Base-by-base conservation (phyloP, 2,888 invertebrate genomes). In the Dicyrtoma fusca region DNA sequence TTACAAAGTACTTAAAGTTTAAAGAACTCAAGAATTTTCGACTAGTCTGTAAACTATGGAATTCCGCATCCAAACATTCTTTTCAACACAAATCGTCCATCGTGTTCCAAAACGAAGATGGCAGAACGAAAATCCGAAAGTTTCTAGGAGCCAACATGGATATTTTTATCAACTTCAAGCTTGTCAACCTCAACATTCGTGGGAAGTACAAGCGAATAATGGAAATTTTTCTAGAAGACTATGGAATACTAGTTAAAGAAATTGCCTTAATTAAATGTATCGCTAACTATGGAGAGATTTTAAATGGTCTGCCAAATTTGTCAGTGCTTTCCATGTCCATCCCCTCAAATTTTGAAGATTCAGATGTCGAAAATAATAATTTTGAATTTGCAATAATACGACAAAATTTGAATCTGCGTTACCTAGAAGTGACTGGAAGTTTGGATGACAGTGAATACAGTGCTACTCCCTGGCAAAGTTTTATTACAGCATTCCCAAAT, bases 401-500 rank as follows among this genome's bases (percentile, higher is more conserved):
- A 2, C 14, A n/a, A 3, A 66, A 66, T 13, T 17, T 26, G 10
- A 26, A 66, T 19, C 17, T 68, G 3, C 13, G 17, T 23, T 68
- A 44, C 21, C 44, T 68, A 21, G 68, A 68, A 57, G 25, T 68
- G 2, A 68, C 68, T 57, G 68, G 68, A 44, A 44, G 57, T 8
- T 42, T 51, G 2, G 13, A 6, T n/a, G 65, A 65, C 1, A 45
- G 23, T 14, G 44, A 51, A 25, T 17, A 21, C 10, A 11, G 45
- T 19, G n/a, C 13, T 45, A 53, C 21, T n/a, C 11, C 25, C 8
- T 68, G 68, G 68, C 17, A 6, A 6, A 17, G 57, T 57, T 68
- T 68, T 23, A 21, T 68, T 42, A 3, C 42, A 1, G 57, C 44
- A 4, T 68, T 68, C 23, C 68, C 68, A 13, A 55, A 68, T 68